These are phyloP conservation scores for Dromius quadrimaculatus DNA, from an alignment of 2,888 invertebrate genomes.

Conservation along the genomic window DNA sequence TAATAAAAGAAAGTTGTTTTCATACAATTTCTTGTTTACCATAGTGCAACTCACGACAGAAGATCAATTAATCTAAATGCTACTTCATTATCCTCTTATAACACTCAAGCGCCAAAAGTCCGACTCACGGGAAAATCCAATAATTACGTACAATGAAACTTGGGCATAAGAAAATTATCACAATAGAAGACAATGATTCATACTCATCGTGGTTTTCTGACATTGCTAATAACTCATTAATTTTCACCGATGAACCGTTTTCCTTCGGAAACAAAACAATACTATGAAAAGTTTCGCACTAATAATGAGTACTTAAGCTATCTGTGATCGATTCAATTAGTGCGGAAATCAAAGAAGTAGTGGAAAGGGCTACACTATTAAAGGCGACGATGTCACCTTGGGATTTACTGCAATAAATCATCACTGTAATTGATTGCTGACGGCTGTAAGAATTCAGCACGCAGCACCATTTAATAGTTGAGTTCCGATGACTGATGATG, in stretches of 20 bases:
- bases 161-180: constrained; percentile 26
- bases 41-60: no score
- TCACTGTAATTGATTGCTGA: constrained; percentile 43
- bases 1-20: no score
- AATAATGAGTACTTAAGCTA: no score
- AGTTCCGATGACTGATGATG: constrained; percentile 35
- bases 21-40: no score
- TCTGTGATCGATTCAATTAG: constrained; percentile 33
- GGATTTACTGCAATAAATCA: constrained; percentile 37
- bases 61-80: constrained; percentile 27
- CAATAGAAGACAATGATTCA: constrained; percentile 24
- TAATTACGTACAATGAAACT: constrained; percentile 29
- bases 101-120: background rate
- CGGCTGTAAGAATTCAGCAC: constrained; percentile 39
- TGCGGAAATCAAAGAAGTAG: background rate
- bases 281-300: constrained; percentile 25
- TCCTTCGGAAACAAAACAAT: constrained; percentile 34
- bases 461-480: constrained; percentile 40
- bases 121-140: background rate
- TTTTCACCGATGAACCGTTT: constrained; percentile 35
- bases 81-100: constrained; percentile 16
- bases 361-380: constrained; percentile 4
- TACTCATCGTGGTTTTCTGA: constrained; percentile 26
- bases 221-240: constrained; percentile 40
- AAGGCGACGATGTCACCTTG: constrained; percentile 22